Conservation (phyloP, 1,140 invertebrate genomes). For the Plectus sambesii region DNA sequence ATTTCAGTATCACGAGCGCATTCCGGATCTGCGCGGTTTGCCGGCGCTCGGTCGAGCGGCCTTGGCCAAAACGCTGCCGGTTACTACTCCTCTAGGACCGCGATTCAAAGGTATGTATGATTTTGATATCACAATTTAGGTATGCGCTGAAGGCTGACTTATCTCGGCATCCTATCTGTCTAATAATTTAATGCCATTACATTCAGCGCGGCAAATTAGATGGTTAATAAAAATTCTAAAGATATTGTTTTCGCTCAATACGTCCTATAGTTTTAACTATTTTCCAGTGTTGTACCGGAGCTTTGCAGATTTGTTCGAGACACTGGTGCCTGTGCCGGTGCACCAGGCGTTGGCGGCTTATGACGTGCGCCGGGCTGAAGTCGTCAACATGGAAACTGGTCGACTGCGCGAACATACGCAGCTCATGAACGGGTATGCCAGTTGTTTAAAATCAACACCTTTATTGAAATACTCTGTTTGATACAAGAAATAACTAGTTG, state of each 20-base stretch:
- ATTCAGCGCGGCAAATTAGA: too few relatives aligned
- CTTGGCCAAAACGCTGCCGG: conserved; percentile 64
- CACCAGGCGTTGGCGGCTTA: conserved; percentile 76
- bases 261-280: background rate
- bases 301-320: conserved; percentile 68
- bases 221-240: too few relatives aligned
- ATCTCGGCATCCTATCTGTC: too few relatives aligned
- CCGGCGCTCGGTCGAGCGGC: conserved; percentile 62
- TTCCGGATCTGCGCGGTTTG: conserved; percentile 71
- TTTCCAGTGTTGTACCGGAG: conserved; percentile 24
- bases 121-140: conserved; percentile 12
- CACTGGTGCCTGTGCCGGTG: conserved; percentile 71
- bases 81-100: conserved; percentile 54
- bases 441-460: too few relatives aligned
- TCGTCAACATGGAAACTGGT: conserved; percentile 59
- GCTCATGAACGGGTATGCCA: conserved; percentile 68
- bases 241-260: background rate
- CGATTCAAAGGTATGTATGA: conserved; percentile 57
- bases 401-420: conserved; percentile 77
- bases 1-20: conserved; percentile 69
- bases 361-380: conserved; percentile 67
- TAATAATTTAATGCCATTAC: too few relatives aligned
- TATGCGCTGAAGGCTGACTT: too few relatives aligned
- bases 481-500: too few relatives aligned
- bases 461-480: too few relatives aligned